Conservation (phyloP, 2,797 vertebrate species). For the Pogonophryne albipinna region DNA sequence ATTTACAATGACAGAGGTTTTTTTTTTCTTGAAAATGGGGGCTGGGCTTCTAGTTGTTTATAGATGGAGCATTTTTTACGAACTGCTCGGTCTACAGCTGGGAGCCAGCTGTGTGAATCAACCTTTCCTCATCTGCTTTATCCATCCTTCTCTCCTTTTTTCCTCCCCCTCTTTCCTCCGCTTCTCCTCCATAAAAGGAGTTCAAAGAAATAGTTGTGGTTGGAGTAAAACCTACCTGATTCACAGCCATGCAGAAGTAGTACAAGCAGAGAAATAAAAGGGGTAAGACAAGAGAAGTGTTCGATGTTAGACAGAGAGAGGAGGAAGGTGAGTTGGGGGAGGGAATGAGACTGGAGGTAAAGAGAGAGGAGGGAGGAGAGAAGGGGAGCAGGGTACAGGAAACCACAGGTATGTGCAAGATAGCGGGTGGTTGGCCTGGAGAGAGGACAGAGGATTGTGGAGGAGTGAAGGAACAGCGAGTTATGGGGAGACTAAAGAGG, state of each 20-base stretch:
- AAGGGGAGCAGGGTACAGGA: conserved; percentile 73
- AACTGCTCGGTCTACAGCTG: conserved; percentile 79
- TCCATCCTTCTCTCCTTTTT: conserved; percentile 62
- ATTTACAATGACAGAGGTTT: conserved; percentile 64
- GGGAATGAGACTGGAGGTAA: conserved; percentile 47
- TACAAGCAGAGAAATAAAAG: conserved; percentile 10
- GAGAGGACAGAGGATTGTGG: conserved; percentile 57
- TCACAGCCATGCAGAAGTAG: conserved; percentile 29
- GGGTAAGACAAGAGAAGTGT: conserved; percentile 44
- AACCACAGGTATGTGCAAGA: conserved; percentile 87
- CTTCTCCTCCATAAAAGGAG: conserved; percentile 65
- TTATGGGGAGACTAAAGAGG: conserved; percentile 27
- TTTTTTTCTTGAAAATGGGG: conserved; percentile 56
- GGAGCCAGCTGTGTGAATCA: conserved; percentile 85
- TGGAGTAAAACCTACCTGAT: conserved; percentile 69
- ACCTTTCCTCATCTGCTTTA: conserved; percentile 80
- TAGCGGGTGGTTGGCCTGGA: conserved; percentile 76
- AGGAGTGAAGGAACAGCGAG: conserved; percentile 54
- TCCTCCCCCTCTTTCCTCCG: conserved; percentile 55
- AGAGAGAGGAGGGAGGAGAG: conserved; percentile 46
- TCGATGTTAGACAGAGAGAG: conserved; percentile 39
- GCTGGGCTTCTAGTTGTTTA: conserved; percentile 76
- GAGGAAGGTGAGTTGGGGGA: conserved; percentile 35
- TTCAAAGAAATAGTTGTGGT: conserved; percentile 83
- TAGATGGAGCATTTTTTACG: conserved; percentile 62